Evolutionary conservation across 2,888 invertebrate genomes (phyloP).

Genomic region (Morpho achilles): DNA sequence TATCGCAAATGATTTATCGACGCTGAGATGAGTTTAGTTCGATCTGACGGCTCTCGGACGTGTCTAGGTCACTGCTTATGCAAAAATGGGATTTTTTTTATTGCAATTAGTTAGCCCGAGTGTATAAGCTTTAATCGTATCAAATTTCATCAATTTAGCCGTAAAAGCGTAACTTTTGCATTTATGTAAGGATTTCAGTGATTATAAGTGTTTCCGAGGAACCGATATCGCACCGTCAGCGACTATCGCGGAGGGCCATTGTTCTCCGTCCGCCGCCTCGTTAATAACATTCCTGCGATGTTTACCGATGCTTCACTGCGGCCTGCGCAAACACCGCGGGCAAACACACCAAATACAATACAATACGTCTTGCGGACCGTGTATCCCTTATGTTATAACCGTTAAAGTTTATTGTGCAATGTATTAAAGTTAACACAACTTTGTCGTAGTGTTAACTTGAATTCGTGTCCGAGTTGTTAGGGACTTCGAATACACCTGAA

Average conservation of each 20-base stretch:
- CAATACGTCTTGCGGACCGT: slow-evolving; percentile 5
- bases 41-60: no score
- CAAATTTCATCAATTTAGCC: no score
- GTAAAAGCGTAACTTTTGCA: no score
- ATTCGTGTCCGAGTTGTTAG: slow-evolving; percentile 57
- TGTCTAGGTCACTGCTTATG: no score
- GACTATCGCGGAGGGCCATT: slow-evolving; percentile 32
- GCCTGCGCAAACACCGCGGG: slow-evolving; percentile 48
- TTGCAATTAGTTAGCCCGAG: no score
- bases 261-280: slow-evolving; percentile 37
- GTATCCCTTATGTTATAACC: slow-evolving; percentile 21
- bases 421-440: slow-evolving; percentile 21
- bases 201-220: slow-evolving; percentile 10
- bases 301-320: slow-evolving; percentile 34
- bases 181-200: not conserved
- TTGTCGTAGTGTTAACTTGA: slow-evolving; percentile 45
- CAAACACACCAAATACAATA: slow-evolving; percentile 40
- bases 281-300: slow-evolving; percentile 40
- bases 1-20: no score
- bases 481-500: slow-evolving; percentile 38
- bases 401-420: slow-evolving; percentile 30
- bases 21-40: no score
- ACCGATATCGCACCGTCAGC: slow-evolving; percentile 23
- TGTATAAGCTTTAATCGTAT: no score
- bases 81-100: no score